These are phyloP conservation scores for Linepithema humile DNA, from an alignment of 1,140 invertebrate genomes.

Conservation along the genomic window DNA sequence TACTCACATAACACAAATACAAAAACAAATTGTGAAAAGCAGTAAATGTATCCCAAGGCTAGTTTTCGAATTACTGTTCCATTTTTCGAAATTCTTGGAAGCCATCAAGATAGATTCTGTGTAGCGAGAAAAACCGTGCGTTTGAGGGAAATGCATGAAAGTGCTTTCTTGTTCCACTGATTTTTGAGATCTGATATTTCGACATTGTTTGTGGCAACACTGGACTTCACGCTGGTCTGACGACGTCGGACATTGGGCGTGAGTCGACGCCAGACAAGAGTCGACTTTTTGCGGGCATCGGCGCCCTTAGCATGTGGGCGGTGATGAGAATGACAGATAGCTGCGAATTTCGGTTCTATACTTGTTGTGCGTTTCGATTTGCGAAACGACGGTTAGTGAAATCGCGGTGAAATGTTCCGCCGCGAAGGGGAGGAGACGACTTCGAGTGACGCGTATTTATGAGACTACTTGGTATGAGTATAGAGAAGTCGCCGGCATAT, in stretches of 20 bases:
- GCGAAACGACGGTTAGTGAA: not conserved
- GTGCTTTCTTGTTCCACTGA: constrained; percentile 3
- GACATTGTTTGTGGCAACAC: constrained; percentile 27
- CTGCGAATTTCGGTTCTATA: constrained; percentile 28
- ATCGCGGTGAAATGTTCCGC: constrained; percentile 45
- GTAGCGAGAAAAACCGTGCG: not conserved
- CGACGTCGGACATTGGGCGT: constrained; percentile 7
- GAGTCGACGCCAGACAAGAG: constrained; percentile 39
- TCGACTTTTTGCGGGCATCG: not conserved
- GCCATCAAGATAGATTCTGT: not conserved
- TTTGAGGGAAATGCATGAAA: not conserved
- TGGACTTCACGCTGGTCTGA: constrained; percentile 24
- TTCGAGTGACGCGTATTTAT: constrained; percentile 65
- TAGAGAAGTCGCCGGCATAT: constrained; percentile 64
- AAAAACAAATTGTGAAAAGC: not conserved
- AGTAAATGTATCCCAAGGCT: not conserved
- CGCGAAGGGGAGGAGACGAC: not conserved
- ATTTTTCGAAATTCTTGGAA: constrained; percentile 10
- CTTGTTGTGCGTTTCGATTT: not conserved
- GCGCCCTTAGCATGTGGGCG: not conserved
- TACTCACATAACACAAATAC: not conserved
- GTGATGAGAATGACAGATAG: constrained; percentile 38
- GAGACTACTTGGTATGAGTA: constrained; percentile 52
- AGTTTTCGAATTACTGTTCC: not conserved
- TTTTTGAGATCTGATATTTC: constrained; percentile 31